A percentile compares a stretch with the other conserved stretches of the same genome.
phyloP scores from a whole-genome alignment of 2,797 vertebrate species.

The Rachycentron canadum region DNA sequence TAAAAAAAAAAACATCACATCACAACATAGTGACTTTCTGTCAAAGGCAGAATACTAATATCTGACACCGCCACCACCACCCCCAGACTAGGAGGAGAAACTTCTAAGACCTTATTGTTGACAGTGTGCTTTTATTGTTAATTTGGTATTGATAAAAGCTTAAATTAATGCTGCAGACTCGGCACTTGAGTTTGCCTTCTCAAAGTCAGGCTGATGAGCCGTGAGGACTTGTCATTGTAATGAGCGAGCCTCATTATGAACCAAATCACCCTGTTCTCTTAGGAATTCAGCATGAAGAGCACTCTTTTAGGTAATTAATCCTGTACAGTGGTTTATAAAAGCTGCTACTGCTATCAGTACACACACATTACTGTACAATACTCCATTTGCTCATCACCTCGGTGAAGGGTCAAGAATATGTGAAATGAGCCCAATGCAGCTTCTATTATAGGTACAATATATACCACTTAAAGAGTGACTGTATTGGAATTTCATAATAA shows the following conservation, averaged over 20 bases:
- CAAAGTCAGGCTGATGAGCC: conserved; percentile 85
- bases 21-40: neutral
- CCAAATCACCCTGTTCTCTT: conserved; percentile 80
- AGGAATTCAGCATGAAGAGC: conserved; percentile 82
- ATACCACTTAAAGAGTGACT: neutral
- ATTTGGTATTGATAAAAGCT: conserved; percentile 66
- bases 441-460: neutral
- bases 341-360: conserved; percentile 39
- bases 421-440: conserved; percentile 36
- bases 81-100: conserved; percentile 7
- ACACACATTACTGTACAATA: conserved; percentile 45
- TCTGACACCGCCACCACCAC: neutral
- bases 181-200: conserved; percentile 64
- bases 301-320: conserved; percentile 80
- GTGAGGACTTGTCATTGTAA: conserved; percentile 84
- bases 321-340: conserved; percentile 64
- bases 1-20: conserved; percentile 5
- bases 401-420: conserved; percentile 47
- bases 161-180: conserved; percentile 62
- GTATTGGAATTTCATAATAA: neutral
- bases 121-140: conserved; percentile 45
- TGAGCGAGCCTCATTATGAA: conserved; percentile 85
- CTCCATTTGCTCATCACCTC: conserved; percentile 38
- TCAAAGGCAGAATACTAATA: conserved; percentile 6
- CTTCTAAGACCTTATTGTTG: conserved; percentile 13